Base-by-base conservation (phyloP, 2,113 vertebrate genomes). In the Oncorhynchus tshawytscha region DNA sequence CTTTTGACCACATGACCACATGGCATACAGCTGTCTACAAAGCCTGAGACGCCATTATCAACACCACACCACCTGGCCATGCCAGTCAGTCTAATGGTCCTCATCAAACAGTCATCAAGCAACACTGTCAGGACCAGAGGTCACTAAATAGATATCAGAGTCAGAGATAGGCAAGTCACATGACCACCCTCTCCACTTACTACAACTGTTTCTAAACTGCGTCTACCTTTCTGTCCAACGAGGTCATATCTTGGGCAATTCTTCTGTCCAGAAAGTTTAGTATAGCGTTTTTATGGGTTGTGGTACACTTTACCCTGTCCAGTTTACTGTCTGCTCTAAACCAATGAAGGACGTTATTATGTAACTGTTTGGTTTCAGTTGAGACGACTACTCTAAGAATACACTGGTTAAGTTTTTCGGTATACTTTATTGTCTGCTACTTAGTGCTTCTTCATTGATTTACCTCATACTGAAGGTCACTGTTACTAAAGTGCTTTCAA, bases 21-120 rank as follows among this genome's bases (percentile, higher is more conserved):
- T 67, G 24, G 11, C 39, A 29, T 34, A 51, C 83, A 81, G 84
- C 85, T 88, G 86, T 75, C 80, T 72, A 78, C 80, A 83, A 82
- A 84, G 81, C 20, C 31, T 6, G 76, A 76, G 80, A 86, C 20
- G 48, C 77, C 57, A n/a, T 83, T 82, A 77, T 81, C 77, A 54
- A 39, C 57, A 20, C 67, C 27, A 76, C 70, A 62, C 71, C 91
- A 90, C 86, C 91, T 92, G 91, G 77, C 75, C 27, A 74, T 65
- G 82, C 72, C 86, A 78, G 79, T 92, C 86, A 78, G 80, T 91
- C 89, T 86, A 76, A 84, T 5, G 1, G 64, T 60, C 66, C 82
- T 82, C 84, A 78, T 87, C 82, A 82, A 77, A 87, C 77, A 59
- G 64, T 48, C 84, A 78, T 86, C 82, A 83, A 76, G 86, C 77